Conservation (phyloP, 2,113 vertebrate genomes). For the Leucopternis melanops region DNA sequence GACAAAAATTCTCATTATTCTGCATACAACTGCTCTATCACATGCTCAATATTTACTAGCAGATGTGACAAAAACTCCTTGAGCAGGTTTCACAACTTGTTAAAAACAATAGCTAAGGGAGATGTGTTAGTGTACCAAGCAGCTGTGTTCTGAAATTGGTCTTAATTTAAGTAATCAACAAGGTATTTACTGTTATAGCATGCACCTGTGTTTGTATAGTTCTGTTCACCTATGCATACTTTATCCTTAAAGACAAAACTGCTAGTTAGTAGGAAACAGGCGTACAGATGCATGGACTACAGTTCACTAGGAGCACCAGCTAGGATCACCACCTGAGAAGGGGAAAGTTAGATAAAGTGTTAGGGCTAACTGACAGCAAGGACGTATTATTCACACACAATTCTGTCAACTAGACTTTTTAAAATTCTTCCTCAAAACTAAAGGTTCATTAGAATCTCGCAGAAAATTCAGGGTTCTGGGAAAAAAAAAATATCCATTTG, state of each 20-base stretch:
- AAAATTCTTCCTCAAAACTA: neutral
- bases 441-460: neutral
- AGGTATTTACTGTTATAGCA: neutral
- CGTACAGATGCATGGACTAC: neutral
- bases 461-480: neutral
- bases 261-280: neutral
- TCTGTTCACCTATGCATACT: neutral
- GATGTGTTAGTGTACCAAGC: neutral
- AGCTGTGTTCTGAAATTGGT: neutral
- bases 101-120: neutral
- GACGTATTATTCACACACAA: neutral
- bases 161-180: slow-evolving; percentile 20
- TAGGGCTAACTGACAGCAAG: neutral
- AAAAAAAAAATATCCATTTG: neutral
- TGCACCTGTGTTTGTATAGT: neutral
- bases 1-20: neutral
- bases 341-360: neutral
- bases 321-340: neutral
- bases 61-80: neutral
- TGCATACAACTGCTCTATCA: neutral
- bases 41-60: neutral
- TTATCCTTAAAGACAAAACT: neutral
- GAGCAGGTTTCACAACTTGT: neutral
- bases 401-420: neutral
- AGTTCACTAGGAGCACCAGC: accelerated